A percentile compares a stretch with the other conserved stretches of the same genome.
phyloP scores from a whole-genome alignment of 2,797 vertebrate genomes.

The Eulemur rubriventer region DNA sequence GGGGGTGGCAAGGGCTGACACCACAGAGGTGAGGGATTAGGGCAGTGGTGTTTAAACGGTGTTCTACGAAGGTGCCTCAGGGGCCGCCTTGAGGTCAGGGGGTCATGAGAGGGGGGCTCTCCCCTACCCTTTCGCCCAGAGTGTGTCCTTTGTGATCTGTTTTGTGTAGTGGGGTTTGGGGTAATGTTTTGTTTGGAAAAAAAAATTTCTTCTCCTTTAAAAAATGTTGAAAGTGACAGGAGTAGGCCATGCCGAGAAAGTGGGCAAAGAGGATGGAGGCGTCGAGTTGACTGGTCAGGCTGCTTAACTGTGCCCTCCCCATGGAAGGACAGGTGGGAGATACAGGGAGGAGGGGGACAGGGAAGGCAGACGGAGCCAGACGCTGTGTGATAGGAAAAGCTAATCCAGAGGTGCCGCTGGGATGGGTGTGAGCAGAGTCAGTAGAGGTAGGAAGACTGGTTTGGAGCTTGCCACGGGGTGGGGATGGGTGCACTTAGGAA shows the following conservation, averaged over 20 bases:
- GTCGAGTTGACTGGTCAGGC: not conserved
- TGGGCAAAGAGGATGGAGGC: not conserved
- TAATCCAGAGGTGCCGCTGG: not conserved
- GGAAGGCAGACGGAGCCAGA: not conserved
- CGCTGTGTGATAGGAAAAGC: not conserved
- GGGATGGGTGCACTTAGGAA: not conserved
- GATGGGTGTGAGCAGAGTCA: not conserved
- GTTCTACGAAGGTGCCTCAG: not conserved
- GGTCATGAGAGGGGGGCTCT: not conserved
- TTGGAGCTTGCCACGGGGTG: not conserved
- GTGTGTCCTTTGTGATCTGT: not conserved
- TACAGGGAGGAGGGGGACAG: too few relatives aligned
- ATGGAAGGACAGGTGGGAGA: not conserved
- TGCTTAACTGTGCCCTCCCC: not conserved
- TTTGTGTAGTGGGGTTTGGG: not conserved
- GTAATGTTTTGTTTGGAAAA: not conserved
- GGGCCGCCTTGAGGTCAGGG: not conserved
- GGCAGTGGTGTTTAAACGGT: not conserved
- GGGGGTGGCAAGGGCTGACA: not conserved
- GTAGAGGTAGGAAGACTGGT: not conserved
- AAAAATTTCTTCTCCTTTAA: not conserved
- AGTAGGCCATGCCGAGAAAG: not conserved
- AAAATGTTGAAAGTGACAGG: not conserved
- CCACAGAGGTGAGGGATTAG: too few relatives aligned
- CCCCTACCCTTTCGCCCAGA: too few relatives aligned